phyloP scores from a whole-genome alignment of 2,113 vertebrate genomes.

The Dicentrarchus labrax region DNA sequence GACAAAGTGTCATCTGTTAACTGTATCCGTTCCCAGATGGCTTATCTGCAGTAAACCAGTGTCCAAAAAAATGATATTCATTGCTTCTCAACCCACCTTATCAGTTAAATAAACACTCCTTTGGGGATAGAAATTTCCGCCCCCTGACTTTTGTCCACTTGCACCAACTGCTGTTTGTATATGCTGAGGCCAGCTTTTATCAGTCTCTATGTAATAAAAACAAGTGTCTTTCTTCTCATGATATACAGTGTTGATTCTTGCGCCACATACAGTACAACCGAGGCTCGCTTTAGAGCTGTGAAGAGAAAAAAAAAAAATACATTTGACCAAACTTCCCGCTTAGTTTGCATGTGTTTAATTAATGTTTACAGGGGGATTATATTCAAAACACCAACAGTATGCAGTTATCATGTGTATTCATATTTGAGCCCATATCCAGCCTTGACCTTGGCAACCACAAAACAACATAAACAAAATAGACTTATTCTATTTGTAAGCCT shows the following conservation, averaged over 20 bases:
- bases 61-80: slow-evolving; percentile 92
- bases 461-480: slow-evolving; percentile 9
- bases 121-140: slow-evolving; percentile 54
- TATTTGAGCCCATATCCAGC: neutral
- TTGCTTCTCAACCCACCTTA: slow-evolving; percentile 92
- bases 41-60: slow-evolving; percentile 80
- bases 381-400: slow-evolving; percentile 13
- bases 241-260: slow-evolving; percentile 14
- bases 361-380: slow-evolving; percentile 27
- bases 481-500: slow-evolving; percentile 30
- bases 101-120: slow-evolving; percentile 93
- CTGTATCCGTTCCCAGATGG: slow-evolving; percentile 70
- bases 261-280: neutral
- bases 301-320: neutral
- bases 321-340: slow-evolving; percentile 14
- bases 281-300: neutral
- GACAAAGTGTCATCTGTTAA: slow-evolving; percentile 75
- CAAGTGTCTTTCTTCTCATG: slow-evolving; percentile 49
- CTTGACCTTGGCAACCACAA: neutral
- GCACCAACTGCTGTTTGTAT: slow-evolving; percentile 60
- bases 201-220: slow-evolving; percentile 82
- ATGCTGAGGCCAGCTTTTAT: slow-evolving; percentile 85
- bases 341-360: slow-evolving; percentile 12
- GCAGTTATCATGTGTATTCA: slow-evolving; percentile 19
- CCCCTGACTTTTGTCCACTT: slow-evolving; percentile 55